Percentiles rank a stretch among this genome's conserved stretches.
Evolutionary conservation across 1,140 invertebrate genomes (phyloP).

Genomic region (Scaptomyza hsui): DNA sequence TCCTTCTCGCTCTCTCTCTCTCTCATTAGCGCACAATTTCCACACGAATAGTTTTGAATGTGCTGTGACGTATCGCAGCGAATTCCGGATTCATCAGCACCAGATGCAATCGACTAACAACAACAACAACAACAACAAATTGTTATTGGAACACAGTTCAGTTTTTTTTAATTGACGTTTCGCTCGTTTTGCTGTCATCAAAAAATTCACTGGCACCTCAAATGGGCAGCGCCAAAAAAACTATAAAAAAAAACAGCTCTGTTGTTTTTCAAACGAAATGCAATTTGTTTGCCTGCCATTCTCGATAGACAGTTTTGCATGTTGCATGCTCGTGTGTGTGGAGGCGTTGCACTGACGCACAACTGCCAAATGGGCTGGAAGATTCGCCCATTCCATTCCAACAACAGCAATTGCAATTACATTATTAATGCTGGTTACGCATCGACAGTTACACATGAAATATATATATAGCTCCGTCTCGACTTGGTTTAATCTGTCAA

Average conservation of each 20-base stretch:
- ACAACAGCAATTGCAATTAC: constrained; percentile 60
- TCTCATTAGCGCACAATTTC: constrained; percentile 71
- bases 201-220: constrained; percentile 38
- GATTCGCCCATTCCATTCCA: constrained; percentile 47
- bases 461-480: neutral
- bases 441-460: constrained; percentile 6
- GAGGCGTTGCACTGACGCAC: constrained; percentile 43
- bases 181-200: constrained; percentile 74
- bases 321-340: constrained; percentile 24
- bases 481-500: constrained; percentile 48
- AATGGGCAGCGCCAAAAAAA: constrained; percentile 39
- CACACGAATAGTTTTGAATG: constrained; percentile 74
- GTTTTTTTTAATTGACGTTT: constrained; percentile 70
- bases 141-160: neutral
- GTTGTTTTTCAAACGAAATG: constrained; percentile 17
- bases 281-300: constrained; percentile 6
- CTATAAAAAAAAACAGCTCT: constrained; percentile 10
- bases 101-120: constrained; percentile 55
- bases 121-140: too few relatives aligned
- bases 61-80: constrained; percentile 72
- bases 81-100: constrained; percentile 44
- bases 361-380: constrained; percentile 60
- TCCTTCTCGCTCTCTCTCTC: constrained; percentile 14
- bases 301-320: constrained; percentile 36
- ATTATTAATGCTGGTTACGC: constrained; percentile 39